phyloP scores from a whole-genome alignment of 2,888 invertebrate genomes.

The Noctua comes region DNA sequence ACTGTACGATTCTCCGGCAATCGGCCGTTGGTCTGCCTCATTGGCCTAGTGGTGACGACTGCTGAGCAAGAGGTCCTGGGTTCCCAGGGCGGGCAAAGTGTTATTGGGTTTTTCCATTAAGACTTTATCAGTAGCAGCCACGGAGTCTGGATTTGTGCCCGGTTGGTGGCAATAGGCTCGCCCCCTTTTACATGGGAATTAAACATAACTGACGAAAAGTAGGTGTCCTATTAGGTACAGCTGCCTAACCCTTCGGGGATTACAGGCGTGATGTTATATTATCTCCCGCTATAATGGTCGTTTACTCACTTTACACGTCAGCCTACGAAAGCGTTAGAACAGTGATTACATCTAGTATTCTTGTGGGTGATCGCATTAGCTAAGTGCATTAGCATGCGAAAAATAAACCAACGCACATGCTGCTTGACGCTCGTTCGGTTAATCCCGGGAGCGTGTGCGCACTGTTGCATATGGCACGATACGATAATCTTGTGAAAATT shows the following conservation, averaged over 20 bases:
- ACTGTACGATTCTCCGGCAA: neutral
- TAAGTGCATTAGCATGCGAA: constrained; percentile 82
- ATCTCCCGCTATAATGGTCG: neutral
- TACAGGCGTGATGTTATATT: no score
- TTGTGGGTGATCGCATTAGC: constrained; percentile 71
- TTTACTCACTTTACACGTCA: neutral
- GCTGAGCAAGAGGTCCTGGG: no score
- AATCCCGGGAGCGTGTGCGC: constrained; percentile 73
- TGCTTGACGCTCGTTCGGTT: constrained; percentile 76
- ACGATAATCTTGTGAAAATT: neutral
- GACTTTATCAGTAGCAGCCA: no score
- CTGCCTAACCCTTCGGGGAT: no score
- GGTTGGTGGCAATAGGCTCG: no score
- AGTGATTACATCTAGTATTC: constrained; percentile 48
- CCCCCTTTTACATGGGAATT: no score
- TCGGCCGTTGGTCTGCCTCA: neutral
- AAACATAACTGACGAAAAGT: no score
- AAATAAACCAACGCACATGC: constrained; percentile 76
- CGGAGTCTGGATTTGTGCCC: no score
- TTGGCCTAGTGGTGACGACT: no score
- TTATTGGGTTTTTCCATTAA: no score
- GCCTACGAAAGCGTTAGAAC: constrained; percentile 11
- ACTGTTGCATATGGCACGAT: constrained; percentile 48
- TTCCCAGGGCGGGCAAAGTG: no score
- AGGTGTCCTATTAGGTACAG: no score